Evolutionary conservation across 30 jellyfish, hydroid and myxozoan species (phyloP), one percentile per base, ranked within the genome.

Genomic region (Sanderia malayensis): DNA sequence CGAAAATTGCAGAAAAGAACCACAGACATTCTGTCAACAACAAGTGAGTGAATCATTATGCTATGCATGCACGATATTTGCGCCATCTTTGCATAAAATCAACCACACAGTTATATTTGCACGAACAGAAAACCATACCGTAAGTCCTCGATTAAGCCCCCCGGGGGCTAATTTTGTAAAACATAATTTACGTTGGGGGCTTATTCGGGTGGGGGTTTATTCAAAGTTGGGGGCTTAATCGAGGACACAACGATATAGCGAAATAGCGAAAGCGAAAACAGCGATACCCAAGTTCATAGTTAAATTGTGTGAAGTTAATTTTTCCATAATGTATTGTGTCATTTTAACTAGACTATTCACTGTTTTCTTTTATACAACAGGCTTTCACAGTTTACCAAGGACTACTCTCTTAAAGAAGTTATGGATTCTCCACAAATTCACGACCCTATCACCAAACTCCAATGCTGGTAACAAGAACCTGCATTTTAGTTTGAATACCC

Each of bases 11-110:
- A 0, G 81, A 61, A 69, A 89, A 89, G 81, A 89, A 89, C 69
- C 97, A 89, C 68, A 90, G 93, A 20, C 97, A 89, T 44, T 89
- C 97, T 0, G 89, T 81, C 24, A 66, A 80, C 49, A 89, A 89
- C 60, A 62, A 70, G 97, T 89, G 63, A 46, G 89, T 32, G 1
- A n/a, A 20, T 68, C 77, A 13, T 21, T 58, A 45, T 45, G 58
- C 58, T 45, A 45, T 45, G 58, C n/a, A n/a, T n/a, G 11, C 17
- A 45, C n/a, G 17, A 45, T 11, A 45, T 10, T n/a, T 45, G n/a
- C 11, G 58, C 58, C n/a, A 45, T 45, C n/a, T 45, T 45, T 10
- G 17, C 11, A n/a, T 45, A 45, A 10, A 10, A 10, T n/a, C n/a
- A n/a, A n/a, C n/a, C n/a, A n/a, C n/a, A n/a, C n/a, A n/a, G n/a